Evolutionary conservation across 2,888 invertebrate species (phyloP).

Genomic region (Heteropelma amictum): DNA sequence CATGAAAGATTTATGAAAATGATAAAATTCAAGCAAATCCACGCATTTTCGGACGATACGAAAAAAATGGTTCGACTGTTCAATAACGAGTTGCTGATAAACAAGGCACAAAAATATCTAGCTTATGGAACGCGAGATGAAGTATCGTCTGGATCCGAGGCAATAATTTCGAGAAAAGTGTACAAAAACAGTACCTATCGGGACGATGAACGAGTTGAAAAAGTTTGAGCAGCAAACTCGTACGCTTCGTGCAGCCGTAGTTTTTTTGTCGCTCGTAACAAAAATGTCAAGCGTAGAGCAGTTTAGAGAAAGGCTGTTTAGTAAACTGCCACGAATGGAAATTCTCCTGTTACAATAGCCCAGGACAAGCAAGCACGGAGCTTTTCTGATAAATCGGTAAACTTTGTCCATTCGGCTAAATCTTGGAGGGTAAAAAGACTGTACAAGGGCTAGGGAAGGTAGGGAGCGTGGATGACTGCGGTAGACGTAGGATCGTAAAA

Average conservation of each 20-base stretch:
- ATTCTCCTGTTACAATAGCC: constrained; percentile 55
- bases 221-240: constrained; percentile 41
- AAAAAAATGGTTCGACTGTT: too few species aligned
- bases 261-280: constrained; percentile 9
- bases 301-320: constrained; percentile 57
- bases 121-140: not conserved
- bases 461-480: not conserved
- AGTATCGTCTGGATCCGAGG: constrained; percentile 4
- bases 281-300: constrained; percentile 27
- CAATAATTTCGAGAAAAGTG: constrained; percentile 18
- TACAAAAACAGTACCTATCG: not conserved
- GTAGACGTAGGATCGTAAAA: constrained; percentile 42
- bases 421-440: constrained; percentile 38
- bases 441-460: constrained; percentile 11
- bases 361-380: not conserved
- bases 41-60: too few species aligned
- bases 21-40: too few species aligned
- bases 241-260: constrained; percentile 38
- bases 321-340: constrained; percentile 56
- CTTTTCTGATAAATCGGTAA: constrained; percentile 59
- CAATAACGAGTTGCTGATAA: too few species aligned
- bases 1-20: too few species aligned
- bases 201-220: constrained; percentile 38
- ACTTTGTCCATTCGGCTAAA: constrained; percentile 54
- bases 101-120: too few species aligned